Evolutionary conservation across 2,797 vertebrate genomes (phyloP).

Genomic region (Sebastolobus altivelis): DNA sequence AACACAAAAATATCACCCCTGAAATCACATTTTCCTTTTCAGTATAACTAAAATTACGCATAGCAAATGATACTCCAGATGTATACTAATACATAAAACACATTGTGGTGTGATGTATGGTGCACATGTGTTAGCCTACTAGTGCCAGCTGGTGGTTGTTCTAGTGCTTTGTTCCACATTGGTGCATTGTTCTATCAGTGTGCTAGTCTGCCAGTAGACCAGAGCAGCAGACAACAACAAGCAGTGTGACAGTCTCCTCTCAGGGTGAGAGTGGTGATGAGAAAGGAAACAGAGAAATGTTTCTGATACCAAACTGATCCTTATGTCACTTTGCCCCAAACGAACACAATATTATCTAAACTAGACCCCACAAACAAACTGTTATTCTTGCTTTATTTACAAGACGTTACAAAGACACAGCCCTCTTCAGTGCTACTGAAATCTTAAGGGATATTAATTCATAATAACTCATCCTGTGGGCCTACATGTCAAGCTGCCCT

Average conservation of each 20-base stretch:
- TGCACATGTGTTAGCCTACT: constrained; percentile 32
- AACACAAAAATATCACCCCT: neutral
- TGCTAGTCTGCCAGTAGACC: constrained; percentile 27
- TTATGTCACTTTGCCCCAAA: neutral
- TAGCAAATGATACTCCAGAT: neutral
- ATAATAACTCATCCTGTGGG: neutral
- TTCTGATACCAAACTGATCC: neutral
- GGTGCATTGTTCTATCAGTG: constrained; percentile 36
- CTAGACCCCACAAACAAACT: neutral
- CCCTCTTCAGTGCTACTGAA: neutral
- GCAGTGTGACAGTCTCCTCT: constrained; percentile 16
- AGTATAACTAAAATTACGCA: neutral
- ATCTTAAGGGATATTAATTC: neutral
- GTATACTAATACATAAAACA: neutral
- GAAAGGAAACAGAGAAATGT: neutral
- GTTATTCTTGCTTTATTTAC: neutral
- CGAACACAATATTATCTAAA: neutral
- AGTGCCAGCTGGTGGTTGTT: constrained; percentile 60
- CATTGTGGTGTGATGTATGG: neutral
- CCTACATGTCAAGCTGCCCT: neutral
- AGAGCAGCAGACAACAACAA: constrained; percentile 25
- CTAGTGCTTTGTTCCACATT: constrained; percentile 33
- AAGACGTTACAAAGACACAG: neutral
- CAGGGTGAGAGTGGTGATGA: neutral
- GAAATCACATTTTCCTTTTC: neutral